Evolutionary conservation across 2,888 invertebrate genomes (phyloP), one percentile per base, ranked within the genome.

Genomic region (Rhodophaea formosa): DNA sequence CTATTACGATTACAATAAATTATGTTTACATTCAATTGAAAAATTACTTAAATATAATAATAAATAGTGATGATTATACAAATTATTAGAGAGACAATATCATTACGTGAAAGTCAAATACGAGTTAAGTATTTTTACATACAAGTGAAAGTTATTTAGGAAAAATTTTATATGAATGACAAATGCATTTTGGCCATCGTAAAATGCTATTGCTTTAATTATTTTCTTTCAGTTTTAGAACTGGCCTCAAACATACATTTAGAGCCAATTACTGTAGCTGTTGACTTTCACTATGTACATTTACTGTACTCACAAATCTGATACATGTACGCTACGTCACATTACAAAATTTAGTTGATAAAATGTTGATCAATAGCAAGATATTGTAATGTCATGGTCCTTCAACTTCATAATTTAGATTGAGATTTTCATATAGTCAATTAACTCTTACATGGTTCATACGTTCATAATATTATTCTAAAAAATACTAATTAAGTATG

Each of bases 31-130:
- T 80, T 83, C 77, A 84, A 83, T 84, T 79, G 83, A 88, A 86
- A 87, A 83, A 77, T 88, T 88, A 90, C 88, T 88, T 89, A 89
- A 86, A 86, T 86, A 75, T 88, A 86, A 85, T 85, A 89, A 90
- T 90, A 90, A 90, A 89, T 90, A 90, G 86, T 79, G 74, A 68
- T 72, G 86, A 89, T 88, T 88, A 90, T 83, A 88, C 77, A 88
- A 89, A 81, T 76, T 79, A 82, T 82, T 82, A 90, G 87, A 89
- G 88, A 89, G 88, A 84, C 88, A 88, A 89, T 88, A 90, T 88
- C 83, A 84, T 80, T 73, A 59, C 70, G 83, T 84, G 79, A 84
- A 85, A 82, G 84, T 81, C 82, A 81, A 84, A 80, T 67, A 17
- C 29, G 23, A 56, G 32, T 30, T 29, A 35, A 23, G 23, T 23